Evolutionary conservation across 2,888 invertebrate genomes (phyloP).

Genomic region (Chymomyza fuscimana): DNA sequence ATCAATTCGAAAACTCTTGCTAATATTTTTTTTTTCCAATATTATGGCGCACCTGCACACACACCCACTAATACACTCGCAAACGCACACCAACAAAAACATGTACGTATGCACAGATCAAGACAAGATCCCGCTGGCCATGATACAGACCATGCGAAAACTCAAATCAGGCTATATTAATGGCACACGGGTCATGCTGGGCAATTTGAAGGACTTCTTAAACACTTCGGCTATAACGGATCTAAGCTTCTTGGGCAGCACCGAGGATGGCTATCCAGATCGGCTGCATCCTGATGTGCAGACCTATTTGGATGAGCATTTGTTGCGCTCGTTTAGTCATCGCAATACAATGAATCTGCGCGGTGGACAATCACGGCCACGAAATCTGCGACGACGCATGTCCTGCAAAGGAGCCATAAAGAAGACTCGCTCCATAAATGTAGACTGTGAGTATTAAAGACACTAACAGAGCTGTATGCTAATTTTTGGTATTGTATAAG

Average conservation of each 20-base stretch:
- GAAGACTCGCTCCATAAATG: conserved; percentile 95
- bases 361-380: conserved; percentile 81
- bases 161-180: conserved; percentile 98
- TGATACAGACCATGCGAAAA: conserved; percentile 99
- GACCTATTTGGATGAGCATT: conserved; percentile 91
- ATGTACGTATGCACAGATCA: conserved; percentile 83
- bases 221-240: conserved; percentile 99
- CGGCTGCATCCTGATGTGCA: conserved; percentile 91
- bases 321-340: conserved; percentile 89
- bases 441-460: conserved; percentile 86
- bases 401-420: conserved; percentile 96
- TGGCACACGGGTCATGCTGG: conserved; percentile 97
- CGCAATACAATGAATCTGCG: conserved; percentile 85
- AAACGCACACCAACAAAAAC: not conserved
- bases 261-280: conserved; percentile 94
- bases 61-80: too few relatives aligned
- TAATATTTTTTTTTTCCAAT: conserved; percentile 9
- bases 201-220: conserved; percentile 96
- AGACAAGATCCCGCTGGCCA: conserved; percentile 93
- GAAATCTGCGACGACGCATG: conserved; percentile 86
- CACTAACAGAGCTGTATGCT: not conserved
- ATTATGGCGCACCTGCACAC: not conserved
- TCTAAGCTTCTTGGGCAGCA: conserved; percentile 95
- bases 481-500: too few relatives aligned
- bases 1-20: not conserved